Percentiles rank a stretch among this genome's conserved stretches.
phyloP scores from a whole-genome alignment of 2,113 vertebrate species.

The Pteropus alecto region DNA sequence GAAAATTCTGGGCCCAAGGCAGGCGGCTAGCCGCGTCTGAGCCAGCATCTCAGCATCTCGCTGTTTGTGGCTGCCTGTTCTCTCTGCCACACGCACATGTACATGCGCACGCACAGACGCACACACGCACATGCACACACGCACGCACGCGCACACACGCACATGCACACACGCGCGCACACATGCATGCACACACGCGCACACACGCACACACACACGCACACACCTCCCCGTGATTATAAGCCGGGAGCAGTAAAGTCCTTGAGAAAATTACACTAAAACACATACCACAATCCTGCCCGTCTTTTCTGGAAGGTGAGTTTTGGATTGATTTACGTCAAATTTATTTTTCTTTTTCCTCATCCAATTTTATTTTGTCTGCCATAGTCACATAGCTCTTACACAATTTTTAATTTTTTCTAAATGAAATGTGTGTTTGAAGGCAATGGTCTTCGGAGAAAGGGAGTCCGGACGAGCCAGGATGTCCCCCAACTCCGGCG shows the following conservation, averaged over 20 bases:
- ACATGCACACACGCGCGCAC: rapidly evolving
- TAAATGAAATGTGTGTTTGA: not conserved
- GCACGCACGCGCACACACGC: not conserved
- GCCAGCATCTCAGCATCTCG: not conserved
- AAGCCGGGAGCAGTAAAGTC: not conserved
- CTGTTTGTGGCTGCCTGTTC: not conserved
- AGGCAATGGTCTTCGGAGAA: not conserved
- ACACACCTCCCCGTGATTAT: not conserved
- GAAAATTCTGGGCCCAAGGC: constrained; percentile 63
- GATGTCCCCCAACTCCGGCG: rapidly evolving
- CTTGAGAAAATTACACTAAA: not conserved
- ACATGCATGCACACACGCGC: rapidly evolving
- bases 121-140: not conserved
- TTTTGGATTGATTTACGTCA: not conserved
- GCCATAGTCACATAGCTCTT: not conserved
- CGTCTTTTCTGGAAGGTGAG: not conserved
- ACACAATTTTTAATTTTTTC: not conserved
- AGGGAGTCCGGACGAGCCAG: not conserved
- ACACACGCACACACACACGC: not conserved
- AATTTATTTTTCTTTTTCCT: not conserved
- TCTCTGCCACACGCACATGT: not conserved
- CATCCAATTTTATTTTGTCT: not conserved
- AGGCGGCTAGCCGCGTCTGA: not conserved
- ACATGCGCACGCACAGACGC: too few relatives aligned
- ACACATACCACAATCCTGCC: rapidly evolving